phyloP scores from a whole-genome alignment of 1,140 invertebrate genomes.

The Drosophila rhopaloa region DNA sequence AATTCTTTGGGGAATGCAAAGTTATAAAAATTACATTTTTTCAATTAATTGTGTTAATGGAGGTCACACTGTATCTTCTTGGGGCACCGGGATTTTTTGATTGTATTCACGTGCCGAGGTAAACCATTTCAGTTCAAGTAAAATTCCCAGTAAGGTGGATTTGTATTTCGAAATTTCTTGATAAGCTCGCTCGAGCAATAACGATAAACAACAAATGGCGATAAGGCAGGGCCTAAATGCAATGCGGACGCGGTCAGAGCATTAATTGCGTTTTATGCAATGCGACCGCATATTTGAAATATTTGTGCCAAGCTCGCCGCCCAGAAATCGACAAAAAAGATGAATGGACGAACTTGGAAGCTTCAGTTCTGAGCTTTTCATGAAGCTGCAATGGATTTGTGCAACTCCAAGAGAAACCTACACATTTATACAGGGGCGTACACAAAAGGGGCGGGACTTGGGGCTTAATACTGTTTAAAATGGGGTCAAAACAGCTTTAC shows the following conservation, averaged over 20 bases:
- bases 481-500: too few relatives aligned
- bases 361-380: slow-evolving; percentile 15
- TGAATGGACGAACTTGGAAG: slow-evolving; percentile 44
- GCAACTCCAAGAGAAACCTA: slow-evolving; percentile 8
- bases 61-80: neutral
- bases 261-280: slow-evolving; percentile 42
- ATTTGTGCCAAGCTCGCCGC: slow-evolving; percentile 35
- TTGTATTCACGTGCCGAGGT: slow-evolving; percentile 57
- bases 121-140: slow-evolving; percentile 10
- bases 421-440: slow-evolving; percentile 8
- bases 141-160: slow-evolving; percentile 26
- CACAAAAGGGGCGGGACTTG: neutral
- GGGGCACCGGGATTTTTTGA: slow-evolving; percentile 47
- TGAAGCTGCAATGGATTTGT: slow-evolving; percentile 26
- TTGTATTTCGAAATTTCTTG: slow-evolving; percentile 49
- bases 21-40: neutral
- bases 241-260: slow-evolving; percentile 39
- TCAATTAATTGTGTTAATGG: neutral
- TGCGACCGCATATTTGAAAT: slow-evolving; percentile 57
- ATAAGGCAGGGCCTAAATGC: slow-evolving; percentile 52
- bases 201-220: slow-evolving; percentile 33
- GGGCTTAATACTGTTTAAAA: neutral
- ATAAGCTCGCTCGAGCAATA: slow-evolving; percentile 43
- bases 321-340: slow-evolving; percentile 21
- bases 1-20: too few relatives aligned